Conservation (phyloP, 2,797 vertebrate genomes). For the Sebastes hubbsi region DNA sequence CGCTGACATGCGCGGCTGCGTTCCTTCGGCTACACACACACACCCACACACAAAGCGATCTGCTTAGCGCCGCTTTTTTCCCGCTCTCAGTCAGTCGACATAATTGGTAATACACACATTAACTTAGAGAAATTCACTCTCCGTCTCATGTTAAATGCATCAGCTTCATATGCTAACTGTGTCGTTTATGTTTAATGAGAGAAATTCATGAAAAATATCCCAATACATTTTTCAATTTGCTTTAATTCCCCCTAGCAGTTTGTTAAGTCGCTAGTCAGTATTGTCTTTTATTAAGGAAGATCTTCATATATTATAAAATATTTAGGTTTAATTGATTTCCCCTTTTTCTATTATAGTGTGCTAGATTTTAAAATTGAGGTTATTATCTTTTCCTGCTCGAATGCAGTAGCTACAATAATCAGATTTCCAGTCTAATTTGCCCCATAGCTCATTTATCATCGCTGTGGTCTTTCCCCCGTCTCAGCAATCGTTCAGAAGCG, state of each 20-base stretch:
- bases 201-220: constrained; percentile 79
- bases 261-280: constrained; percentile 67
- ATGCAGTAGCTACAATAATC: constrained; percentile 9
- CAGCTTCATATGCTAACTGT: constrained; percentile 75
- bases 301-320: constrained; percentile 68
- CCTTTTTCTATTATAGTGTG: constrained; percentile 27
- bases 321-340: constrained; percentile 70
- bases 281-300: constrained; percentile 56
- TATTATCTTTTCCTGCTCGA: constrained; percentile 31
- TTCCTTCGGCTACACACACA: constrained; percentile 17
- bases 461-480: not conserved
- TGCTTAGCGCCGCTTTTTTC: constrained; percentile 30
- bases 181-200: constrained; percentile 84
- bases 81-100: constrained; percentile 53
- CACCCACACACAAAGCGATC: constrained; percentile 12
- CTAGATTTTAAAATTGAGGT: constrained; percentile 3
- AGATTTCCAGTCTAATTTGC: constrained; percentile 21
- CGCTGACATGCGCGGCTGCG: constrained; percentile 26
- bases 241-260: constrained; percentile 76
- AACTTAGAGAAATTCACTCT: constrained; percentile 66
- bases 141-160: constrained; percentile 79
- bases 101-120: constrained; percentile 69
- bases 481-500: constrained; percentile 98
- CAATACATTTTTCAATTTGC: constrained; percentile 78
- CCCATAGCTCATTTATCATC: constrained; percentile 22